A percentile compares a stretch with the other conserved stretches of the same genome.
Evolutionary conservation across 2,888 invertebrate species (phyloP).

Genomic region (Ypsolopha sequella): DNA sequence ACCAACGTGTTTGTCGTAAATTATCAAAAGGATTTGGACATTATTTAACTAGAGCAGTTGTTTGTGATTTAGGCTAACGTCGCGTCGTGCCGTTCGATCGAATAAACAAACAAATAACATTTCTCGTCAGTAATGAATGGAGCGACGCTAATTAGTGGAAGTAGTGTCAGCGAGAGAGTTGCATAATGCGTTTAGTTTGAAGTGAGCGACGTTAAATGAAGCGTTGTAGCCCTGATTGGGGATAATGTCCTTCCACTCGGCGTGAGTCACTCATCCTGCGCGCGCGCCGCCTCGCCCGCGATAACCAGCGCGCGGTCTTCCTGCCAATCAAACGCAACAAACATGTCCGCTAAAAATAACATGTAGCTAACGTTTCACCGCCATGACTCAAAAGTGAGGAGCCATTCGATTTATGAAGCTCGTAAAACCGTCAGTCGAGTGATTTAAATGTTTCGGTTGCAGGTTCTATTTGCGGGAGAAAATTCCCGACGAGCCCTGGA

Average conservation of each 20-base stretch:
- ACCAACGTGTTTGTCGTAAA: no score
- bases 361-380: constrained; percentile 27
- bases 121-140: constrained; percentile 9
- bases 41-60: no score
- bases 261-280: constrained; percentile 64
- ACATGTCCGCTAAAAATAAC: constrained; percentile 37
- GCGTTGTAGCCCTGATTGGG: constrained; percentile 33
- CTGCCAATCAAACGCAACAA: constrained; percentile 54
- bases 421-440: constrained; percentile 7
- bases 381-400: constrained; percentile 50
- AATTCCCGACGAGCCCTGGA: constrained; percentile 86
- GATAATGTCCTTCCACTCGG: constrained; percentile 39
- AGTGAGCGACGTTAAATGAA: constrained; percentile 1
- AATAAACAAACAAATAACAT: background rate
- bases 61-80: no score
- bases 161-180: background rate
- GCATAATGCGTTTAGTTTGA: background rate
- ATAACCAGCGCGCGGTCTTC: constrained; percentile 55
- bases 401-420: background rate
- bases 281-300: constrained; percentile 29
- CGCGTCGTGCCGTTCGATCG: no score
- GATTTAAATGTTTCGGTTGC: constrained; percentile 29
- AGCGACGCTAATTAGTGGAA: background rate
- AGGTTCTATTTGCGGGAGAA: constrained; percentile 92
- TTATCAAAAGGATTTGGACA: no score